Base-by-base conservation (phyloP, 2,797 vertebrate species). In the Sylvilagus floridanus region DNA sequence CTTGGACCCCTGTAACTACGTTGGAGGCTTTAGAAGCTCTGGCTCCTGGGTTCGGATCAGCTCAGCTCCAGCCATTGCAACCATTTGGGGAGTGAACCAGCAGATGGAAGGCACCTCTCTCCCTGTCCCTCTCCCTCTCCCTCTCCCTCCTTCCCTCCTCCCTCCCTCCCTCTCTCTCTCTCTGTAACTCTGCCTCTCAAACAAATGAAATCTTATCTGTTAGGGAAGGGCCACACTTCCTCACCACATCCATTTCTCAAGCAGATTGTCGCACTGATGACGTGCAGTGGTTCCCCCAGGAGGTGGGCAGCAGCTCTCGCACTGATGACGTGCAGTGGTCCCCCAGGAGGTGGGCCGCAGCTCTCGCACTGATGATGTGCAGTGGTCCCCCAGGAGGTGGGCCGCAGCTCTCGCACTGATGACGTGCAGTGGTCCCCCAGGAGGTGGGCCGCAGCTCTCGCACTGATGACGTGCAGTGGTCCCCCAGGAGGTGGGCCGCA, bases 391-490 rank as follows among this genome's bases (percentile, higher is more conserved):
- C 68, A 77, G 54, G 26, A 60, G 47, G 14, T 52, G 17, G 14
- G 50, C 2, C 4, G 2, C n/a, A n/a, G n/a, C n/a, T n/a, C n/a
- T 63, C 14, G 28, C 0, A 77, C n/a, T 32, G 37, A 1, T 78
- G 28, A 19, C 11, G 62, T 77, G 28, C 19, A 47, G 12, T 69
- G 65, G 30, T 83, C 42, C 28, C 54, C 3, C 68, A 77, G 54
- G 26, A 60, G 47, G 14, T 52, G 17, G 14, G 50, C 2, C 4
- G 2, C n/a, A n/a, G n/a, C n/a, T n/a, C n/a, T 63, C 14, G 28
- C 0, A 77, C n/a, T 32, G 37, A 1, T 78, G 28, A 19, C 11
- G 62, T 77, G 28, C 19, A 47, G 12, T 69, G 65, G 30, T 83
- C 42, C 28, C 54, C 3, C 68, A 77, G 54, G 26, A 60, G 47